phyloP scores from a whole-genome alignment of 1,140 invertebrate species.

The Battus philenor region DNA sequence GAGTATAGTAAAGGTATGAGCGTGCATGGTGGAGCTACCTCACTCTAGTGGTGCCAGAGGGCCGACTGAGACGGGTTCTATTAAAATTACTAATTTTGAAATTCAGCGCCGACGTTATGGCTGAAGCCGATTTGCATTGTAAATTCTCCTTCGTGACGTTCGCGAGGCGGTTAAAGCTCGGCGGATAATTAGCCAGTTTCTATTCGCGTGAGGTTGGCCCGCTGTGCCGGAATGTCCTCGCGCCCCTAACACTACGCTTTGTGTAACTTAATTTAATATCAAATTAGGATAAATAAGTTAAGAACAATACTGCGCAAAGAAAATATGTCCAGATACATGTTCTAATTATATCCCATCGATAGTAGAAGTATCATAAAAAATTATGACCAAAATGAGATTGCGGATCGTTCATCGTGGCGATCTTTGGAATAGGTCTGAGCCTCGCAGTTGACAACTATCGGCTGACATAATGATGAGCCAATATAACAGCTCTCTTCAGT shows the following conservation, averaged over 20 bases:
- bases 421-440: too few relatives aligned
- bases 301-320: too few relatives aligned
- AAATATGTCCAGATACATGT: too few relatives aligned
- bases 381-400: too few relatives aligned
- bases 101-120: constrained; percentile 66
- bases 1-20: constrained; percentile 24
- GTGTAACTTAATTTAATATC: too few relatives aligned
- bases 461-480: too few relatives aligned
- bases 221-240: constrained; percentile 49
- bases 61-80: constrained; percentile 68
- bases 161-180: constrained; percentile 62
- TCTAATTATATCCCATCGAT: too few relatives aligned
- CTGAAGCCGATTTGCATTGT: constrained; percentile 73
- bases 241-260: too few relatives aligned
- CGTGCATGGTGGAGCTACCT: constrained; percentile 53
- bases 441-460: constrained; percentile 35
- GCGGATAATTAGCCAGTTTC: constrained; percentile 72
- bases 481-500: too few relatives aligned
- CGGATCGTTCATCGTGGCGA: too few relatives aligned
- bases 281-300: too few relatives aligned
- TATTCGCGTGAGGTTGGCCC: constrained; percentile 55
- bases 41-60: constrained; percentile 55
- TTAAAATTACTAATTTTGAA: constrained; percentile 74
- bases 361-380: too few relatives aligned
- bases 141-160: constrained; percentile 68